Conservation (phyloP, 2,888 invertebrate genomes). For the Leucozona laternaria region DNA sequence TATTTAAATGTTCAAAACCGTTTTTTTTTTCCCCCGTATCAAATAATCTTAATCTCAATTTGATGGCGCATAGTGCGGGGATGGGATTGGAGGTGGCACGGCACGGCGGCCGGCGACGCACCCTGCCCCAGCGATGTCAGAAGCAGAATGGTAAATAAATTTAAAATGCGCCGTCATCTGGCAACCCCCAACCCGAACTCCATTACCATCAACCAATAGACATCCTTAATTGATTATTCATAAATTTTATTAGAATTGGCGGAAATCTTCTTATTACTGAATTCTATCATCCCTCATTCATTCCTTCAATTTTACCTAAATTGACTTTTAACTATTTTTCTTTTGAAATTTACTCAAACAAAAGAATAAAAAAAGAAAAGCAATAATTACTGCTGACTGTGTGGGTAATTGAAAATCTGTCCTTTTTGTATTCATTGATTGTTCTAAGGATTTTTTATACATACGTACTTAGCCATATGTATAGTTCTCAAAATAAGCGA, state of each 20-base stretch:
- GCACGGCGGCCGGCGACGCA: background rate
- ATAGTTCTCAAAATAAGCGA: conserved; percentile 1
- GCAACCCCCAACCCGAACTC: background rate
- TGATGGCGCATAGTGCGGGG: background rate
- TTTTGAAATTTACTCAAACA: background rate
- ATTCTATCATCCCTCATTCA: conserved; percentile 44
- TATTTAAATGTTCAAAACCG: conserved; percentile 44
- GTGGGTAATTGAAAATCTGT: conserved; percentile 12
- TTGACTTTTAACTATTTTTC: conserved; percentile 49
- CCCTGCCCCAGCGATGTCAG: background rate
- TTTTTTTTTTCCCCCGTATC: conserved; percentile 4
- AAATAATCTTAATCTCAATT: conserved; percentile 16
- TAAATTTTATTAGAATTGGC: conserved; percentile 39
- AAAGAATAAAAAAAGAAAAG: background rate
- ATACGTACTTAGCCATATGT: background rate
- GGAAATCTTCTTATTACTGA: conserved; percentile 35
- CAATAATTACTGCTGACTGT: background rate
- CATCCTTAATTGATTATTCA: conserved; percentile 36
- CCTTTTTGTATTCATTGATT: conserved; percentile 5
- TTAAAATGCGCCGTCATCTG: conserved; percentile 12
- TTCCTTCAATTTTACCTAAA: background rate
- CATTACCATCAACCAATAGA: background rate
- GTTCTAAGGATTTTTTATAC: conserved; percentile 3
- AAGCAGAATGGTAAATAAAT: background rate
- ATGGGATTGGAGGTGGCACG: background rate